Evolutionary conservation across 2,113 vertebrate genomes (phyloP).

Genomic region (rabbit (Oryctolagus cuniculus)): mOryCun1.1 NC_091437.1:61349001-61349500

Average conservation of each 20-base stretch:
- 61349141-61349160: background rate
- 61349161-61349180: background rate
- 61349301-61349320: too few relatives aligned
- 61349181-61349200: background rate
- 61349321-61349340: too few relatives aligned
- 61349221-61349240: background rate
- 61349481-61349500: background rate
- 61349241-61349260: background rate
- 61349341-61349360: too few relatives aligned
- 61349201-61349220: background rate
- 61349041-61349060: too few relatives aligned
- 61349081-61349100: background rate
- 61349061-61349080: fast-evolving
- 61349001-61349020: background rate
- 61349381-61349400: too few relatives aligned
- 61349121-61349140: background rate
- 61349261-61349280: background rate
- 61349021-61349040: background rate
- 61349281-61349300: too few relatives aligned
- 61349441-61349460: background rate
- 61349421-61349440: too few relatives aligned
- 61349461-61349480: background rate
- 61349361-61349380: too few relatives aligned
- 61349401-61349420: too few relatives aligned
- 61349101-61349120: background rate